Base-by-base conservation (phyloP, 2,113 vertebrate genomes). In the Thunnus maccoyii region DNA sequence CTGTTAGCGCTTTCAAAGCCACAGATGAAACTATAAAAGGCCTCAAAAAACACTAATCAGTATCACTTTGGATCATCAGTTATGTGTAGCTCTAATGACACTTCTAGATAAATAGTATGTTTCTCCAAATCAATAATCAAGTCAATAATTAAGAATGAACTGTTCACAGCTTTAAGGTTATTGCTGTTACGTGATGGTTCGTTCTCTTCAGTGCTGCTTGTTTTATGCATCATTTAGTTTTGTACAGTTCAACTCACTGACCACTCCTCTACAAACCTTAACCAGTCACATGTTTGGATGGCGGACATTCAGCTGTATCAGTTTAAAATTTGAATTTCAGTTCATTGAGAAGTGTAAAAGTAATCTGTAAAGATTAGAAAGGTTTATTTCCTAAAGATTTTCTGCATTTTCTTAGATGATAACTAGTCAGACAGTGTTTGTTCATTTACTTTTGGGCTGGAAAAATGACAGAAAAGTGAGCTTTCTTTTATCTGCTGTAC, bases 151-250 rank as follows among this genome's bases (percentile, higher is more conserved):
- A 54, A 72, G 48, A 46, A 12, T n/a, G 18, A 51, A 32, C 41
- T 44, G 75, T 52, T 50, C 32, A 18, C 72, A 44, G 41, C 27
- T 56, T 41, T 17, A 9, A 73, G 48, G 62, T 73, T 25, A 52
- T 22, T 56, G 27, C 62, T 30, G 62, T 68, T 77, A 72, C 76
- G 72, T 68, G 78, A 62, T 25, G 67, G 27, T 30, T 30, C 27
- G 2, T 72, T 54, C 14, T 14, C 55, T 61, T 66, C 48, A 44
- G 16, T 60, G 54, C 54, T 5, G n/a, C 47, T 76, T 27, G 52
- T 80, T 67, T 55, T 44, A 62, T 15, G 62, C 63, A 30, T 16
- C 17, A 9, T 51, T 63, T 60, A 51, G 44, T 76, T 57, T 12
- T 51, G 20, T 16, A 3, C 11, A 13, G 6, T 47, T 32, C 2